Base-by-base conservation (phyloP, 2,113 vertebrate genomes). In the Eolophus roseicapilla region DNA sequence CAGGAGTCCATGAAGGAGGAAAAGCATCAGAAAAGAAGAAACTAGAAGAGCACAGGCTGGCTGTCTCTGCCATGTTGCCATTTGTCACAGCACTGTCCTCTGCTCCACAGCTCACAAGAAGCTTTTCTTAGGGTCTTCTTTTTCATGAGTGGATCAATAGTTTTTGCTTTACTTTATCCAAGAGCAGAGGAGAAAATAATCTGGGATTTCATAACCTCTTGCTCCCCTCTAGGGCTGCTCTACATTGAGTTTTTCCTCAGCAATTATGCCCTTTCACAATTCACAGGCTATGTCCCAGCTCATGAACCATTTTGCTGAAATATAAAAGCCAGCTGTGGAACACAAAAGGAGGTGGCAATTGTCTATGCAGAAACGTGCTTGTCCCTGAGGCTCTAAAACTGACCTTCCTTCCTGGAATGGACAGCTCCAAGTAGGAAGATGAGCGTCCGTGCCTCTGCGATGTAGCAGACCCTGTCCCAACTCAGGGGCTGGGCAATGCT, bases 401-500 rank as follows among this genome's bases (percentile, higher is more conserved):
- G 47, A 86, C 52, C 18, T 84, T 78, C 16, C 21, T 7, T 69
- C 16, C 55, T 14, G 55, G 31, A 75, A 53, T 3, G 4, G 43
- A 24, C 15, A 65, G n/a, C n/a, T 62, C 57, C 5, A 7, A n/a
- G 57, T 25, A 52, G 13, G 49, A 86, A 5, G 8, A 62, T 0
- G 2, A 3, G 2, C 0, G 2, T 20, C 49, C 1, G 0, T 14
- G 9, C 6, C 31, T 11, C 37, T 57, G 33, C 1, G 3, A 25
- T 41, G n/a, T 25, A 53, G 23, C 53, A 92, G 67, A 13, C 39
- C 18, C 49, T 82, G 43, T 60, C 47, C 57, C 50, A 76, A 67
- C 53, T 67, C 71, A 67, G 53, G 25, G n/a, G 7, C 78, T 63
- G 52, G 31, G 25, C 24, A 82, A 39, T 53, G 20, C 35, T 80